Evolutionary conservation across 2,888 invertebrate genomes (phyloP).

Genomic region (Entomobrya proxima): DNA sequence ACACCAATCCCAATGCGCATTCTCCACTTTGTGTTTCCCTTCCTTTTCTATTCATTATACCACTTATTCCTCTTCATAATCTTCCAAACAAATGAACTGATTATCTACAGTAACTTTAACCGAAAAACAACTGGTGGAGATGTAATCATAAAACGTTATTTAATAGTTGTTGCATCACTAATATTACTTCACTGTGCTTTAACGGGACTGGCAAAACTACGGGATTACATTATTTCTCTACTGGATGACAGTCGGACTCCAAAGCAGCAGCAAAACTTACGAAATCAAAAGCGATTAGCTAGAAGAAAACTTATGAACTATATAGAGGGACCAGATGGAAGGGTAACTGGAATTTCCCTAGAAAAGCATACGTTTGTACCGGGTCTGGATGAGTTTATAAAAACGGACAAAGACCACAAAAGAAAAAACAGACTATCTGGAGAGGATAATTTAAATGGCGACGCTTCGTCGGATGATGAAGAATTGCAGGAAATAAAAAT

Average conservation of each 20-base stretch:
- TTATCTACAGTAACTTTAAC: no score
- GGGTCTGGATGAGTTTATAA: conserved; percentile 5
- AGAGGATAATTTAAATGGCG: no score
- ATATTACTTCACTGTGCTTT: neutral
- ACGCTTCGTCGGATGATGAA: no score
- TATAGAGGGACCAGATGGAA: conserved; percentile 52
- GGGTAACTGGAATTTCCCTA: conserved; percentile 38
- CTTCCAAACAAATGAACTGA: no score
- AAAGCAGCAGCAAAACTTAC: conserved; percentile 44
- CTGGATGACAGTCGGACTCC: conserved; percentile 46
- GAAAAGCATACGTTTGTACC: conserved; percentile 29
- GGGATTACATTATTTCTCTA: conserved; percentile 54
- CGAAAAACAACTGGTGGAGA: no score
- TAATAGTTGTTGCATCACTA: no score
- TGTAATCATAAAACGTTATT: no score
- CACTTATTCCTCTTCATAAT: neutral
- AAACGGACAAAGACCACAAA: neutral
- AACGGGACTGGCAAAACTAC: neutral
- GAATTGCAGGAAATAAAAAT: neutral
- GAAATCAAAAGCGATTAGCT: conserved; percentile 59
- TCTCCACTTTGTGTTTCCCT: conserved; percentile 48
- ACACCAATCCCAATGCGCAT: conserved; percentile 50
- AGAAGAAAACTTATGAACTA: conserved; percentile 56
- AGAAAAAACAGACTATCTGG: no score
- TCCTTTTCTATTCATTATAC: neutral